Conservation (phyloP, 2,888 invertebrate genomes). For the Drosophila rubida region DNA sequence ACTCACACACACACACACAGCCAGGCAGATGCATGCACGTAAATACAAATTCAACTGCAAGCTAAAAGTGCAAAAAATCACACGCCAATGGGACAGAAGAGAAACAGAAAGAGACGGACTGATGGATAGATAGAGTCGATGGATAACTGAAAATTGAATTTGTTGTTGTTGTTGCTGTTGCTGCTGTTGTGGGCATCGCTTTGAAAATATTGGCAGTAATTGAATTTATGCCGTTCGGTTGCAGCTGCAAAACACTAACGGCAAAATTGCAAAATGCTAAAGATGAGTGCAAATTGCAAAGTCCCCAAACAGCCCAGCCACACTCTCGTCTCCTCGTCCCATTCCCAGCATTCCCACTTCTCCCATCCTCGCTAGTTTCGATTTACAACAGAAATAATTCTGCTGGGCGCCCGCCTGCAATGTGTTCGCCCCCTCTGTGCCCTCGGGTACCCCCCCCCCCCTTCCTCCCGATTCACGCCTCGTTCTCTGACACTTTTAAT, state of each 20-base stretch:
- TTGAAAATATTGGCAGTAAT: slow-evolving; percentile 68
- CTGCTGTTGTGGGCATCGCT: slow-evolving; percentile 44
- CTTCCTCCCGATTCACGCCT: not conserved
- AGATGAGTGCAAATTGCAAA: slow-evolving; percentile 49
- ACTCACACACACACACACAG: slow-evolving; percentile 19
- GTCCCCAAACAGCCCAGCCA: slow-evolving; percentile 15
- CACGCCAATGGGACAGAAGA: slow-evolving; percentile 29
- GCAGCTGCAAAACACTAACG: slow-evolving; percentile 29
- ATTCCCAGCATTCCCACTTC: not conserved
- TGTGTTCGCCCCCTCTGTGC: slow-evolving; percentile 1
- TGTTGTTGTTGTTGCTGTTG: slow-evolving; percentile 29
- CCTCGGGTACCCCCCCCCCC: not conserved
- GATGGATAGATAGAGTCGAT: slow-evolving; percentile 40
- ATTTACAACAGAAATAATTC: slow-evolving; percentile 16
- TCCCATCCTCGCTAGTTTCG: not conserved
- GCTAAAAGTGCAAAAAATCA: slow-evolving; percentile 71
- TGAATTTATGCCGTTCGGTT: slow-evolving; percentile 65
- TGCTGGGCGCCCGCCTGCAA: slow-evolving; percentile 30
- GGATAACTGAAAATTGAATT: slow-evolving; percentile 69
- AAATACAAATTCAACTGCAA: slow-evolving; percentile 50
- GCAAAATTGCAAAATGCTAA: slow-evolving; percentile 35
- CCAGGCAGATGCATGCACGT: slow-evolving; percentile 19
- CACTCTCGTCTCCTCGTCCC: not conserved
- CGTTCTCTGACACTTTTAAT: slow-evolving; percentile 25
- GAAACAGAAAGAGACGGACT: slow-evolving; percentile 3